Conservation (phyloP, 1,140 invertebrate genomes). For the Temnothorax nylanderi region DNA sequence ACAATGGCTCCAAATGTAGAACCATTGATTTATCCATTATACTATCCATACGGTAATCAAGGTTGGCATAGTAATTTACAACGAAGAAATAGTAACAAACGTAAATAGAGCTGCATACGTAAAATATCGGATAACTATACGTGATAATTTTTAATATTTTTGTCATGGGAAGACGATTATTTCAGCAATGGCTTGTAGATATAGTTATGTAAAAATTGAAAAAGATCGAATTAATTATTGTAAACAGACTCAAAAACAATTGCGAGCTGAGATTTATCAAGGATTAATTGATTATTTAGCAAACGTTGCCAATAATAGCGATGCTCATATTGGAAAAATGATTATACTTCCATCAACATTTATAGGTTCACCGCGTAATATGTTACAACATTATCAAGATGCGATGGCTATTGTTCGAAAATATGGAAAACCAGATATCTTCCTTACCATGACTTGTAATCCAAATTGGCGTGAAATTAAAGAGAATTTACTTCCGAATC, state of each 20-base stretch:
- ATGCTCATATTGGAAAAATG: neutral
- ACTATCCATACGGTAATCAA: neutral
- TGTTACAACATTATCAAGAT: no score
- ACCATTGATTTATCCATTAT: neutral
- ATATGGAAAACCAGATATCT: no score
- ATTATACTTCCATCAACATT: neutral
- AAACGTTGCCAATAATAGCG: neutral
- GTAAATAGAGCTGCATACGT: neutral
- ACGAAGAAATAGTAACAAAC: neutral
- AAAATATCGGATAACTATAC: conserved; percentile 4
- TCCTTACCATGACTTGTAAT: no score
- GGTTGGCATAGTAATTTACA: neutral
- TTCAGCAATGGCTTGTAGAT: conserved; percentile 12
- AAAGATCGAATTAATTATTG: neutral
- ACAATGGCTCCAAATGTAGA: neutral
- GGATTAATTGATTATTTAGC: conserved; percentile 8
- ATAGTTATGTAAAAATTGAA: neutral
- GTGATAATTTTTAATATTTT: neutral
- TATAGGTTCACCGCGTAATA: neutral
- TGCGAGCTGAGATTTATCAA: neutral
- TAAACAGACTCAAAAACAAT: neutral
- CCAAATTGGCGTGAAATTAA: no score
- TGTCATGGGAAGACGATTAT: neutral
- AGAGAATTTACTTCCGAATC: no score
- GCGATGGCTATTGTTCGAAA: no score